A percentile compares a stretch with the other conserved stretches of the same genome.
Conservation (phyloP, 2,113 vertebrate species). For the Hippocampus barbouri region DNA sequence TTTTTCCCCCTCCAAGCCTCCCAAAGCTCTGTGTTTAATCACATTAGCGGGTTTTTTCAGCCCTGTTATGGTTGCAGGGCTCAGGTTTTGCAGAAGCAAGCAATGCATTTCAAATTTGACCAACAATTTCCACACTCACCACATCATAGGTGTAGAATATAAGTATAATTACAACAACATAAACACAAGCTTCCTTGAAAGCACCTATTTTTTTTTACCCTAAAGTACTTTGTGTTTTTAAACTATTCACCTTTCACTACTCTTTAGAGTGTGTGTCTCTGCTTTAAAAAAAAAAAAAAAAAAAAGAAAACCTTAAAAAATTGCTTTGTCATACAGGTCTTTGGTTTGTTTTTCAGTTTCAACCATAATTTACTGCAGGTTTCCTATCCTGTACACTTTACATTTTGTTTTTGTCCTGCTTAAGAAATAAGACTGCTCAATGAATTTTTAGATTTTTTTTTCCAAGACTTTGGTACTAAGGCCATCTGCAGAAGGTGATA, state of each 20-base stretch:
- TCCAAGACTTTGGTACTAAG: too few species aligned
- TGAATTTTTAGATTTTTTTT: too few species aligned
- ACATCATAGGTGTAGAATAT: slow-evolving; percentile 40
- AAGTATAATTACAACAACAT: not conserved
- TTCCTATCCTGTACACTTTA: not conserved
- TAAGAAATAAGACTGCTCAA: not conserved
- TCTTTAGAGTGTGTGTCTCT: not conserved
- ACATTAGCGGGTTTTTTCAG: slow-evolving; percentile 53
- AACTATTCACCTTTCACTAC: not conserved
- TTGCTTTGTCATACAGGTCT: not conserved
- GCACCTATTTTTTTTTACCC: not conserved
- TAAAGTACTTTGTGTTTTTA: not conserved
- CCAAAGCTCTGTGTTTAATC: slow-evolving; percentile 67
- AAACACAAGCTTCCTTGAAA: not conserved
- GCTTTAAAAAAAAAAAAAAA: not conserved
- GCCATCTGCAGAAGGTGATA: not conserved
- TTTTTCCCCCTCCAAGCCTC: slow-evolving; percentile 53
- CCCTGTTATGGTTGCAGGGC: slow-evolving; percentile 52
- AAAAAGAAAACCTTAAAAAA: not conserved
- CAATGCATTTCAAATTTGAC: slow-evolving; percentile 52
- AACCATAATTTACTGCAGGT: not conserved
- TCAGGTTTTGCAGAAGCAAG: slow-evolving; percentile 52
- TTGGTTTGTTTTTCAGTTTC: not conserved
- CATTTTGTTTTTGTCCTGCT: not conserved
- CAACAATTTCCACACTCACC: slow-evolving; percentile 56